Percentiles rank a stretch among this genome's conserved stretches.
phyloP scores from a whole-genome alignment of 2,888 invertebrate species.

The Stenoptilia bipunctidactyla region DNA sequence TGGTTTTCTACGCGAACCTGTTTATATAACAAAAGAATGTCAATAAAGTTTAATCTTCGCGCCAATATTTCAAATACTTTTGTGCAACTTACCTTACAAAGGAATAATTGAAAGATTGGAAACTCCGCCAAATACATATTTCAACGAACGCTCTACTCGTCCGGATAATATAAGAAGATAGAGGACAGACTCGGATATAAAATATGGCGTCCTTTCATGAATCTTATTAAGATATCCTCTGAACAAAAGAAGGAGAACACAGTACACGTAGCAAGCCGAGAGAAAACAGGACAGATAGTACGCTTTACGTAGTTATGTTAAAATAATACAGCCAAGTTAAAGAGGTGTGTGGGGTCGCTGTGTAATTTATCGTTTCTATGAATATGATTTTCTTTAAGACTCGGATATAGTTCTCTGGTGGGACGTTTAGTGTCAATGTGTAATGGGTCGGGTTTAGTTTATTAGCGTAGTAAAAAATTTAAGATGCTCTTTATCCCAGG shows the following conservation, averaged over 20 bases:
- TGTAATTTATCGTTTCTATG: constrained; percentile 64
- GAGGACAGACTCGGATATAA: constrained; percentile 78
- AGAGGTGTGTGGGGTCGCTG: constrained; percentile 50
- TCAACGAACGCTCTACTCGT: constrained; percentile 51
- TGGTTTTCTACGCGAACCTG: no score
- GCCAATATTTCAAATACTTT: neutral
- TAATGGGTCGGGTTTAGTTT: neutral
- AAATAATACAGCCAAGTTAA: constrained; percentile 66
- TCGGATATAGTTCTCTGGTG: constrained; percentile 43
- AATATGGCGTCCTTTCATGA: constrained; percentile 87
- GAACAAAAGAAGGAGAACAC: constrained; percentile 59
- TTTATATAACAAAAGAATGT: neutral
- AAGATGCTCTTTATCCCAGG: no score
- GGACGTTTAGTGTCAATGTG: constrained; percentile 38
- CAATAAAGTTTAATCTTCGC: neutral
- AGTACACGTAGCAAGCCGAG: constrained; percentile 20
- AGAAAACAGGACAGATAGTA: constrained; percentile 25
- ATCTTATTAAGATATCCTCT: constrained; percentile 85
- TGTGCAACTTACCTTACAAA: constrained; percentile 28
- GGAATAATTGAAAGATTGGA: constrained; percentile 69
- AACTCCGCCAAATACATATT: constrained; percentile 69
- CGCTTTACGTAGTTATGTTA: constrained; percentile 62
- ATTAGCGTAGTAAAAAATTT: no score
- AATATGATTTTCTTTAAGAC: constrained; percentile 66
- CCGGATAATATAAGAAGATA: constrained; percentile 72